Conservation (phyloP, 2,797 vertebrate genomes). For the Micromesistius poutassou region DNA sequence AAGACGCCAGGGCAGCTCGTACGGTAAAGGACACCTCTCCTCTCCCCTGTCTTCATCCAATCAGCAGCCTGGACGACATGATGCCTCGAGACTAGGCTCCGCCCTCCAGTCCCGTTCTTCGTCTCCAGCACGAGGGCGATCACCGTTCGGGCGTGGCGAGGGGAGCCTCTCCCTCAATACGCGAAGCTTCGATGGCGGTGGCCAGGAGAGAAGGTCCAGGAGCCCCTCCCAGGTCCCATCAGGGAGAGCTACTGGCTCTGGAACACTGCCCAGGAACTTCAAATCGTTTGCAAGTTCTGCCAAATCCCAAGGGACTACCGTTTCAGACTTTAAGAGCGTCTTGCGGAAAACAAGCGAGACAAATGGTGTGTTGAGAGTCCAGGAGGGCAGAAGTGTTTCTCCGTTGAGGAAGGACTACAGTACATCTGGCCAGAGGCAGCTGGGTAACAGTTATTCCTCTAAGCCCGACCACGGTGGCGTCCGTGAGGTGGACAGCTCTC, state of each 20-base stretch:
- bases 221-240: constrained; percentile 40
- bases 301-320: constrained; percentile 53
- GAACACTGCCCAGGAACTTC: constrained; percentile 66
- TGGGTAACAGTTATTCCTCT: constrained; percentile 35
- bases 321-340: constrained; percentile 66
- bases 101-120: constrained; percentile 61
- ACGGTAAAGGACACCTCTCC: constrained; percentile 37
- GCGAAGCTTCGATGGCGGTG: constrained; percentile 44
- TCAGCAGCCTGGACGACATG: constrained; percentile 50
- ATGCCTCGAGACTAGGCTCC: constrained; percentile 50
- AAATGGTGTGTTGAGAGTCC: constrained; percentile 28
- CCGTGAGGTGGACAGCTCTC: constrained; percentile 48
- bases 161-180: constrained; percentile 51
- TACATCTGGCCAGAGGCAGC: constrained; percentile 16
- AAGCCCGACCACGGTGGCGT: constrained; percentile 42
- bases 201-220: constrained; percentile 38
- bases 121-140: constrained; percentile 56
- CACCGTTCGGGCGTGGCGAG: constrained; percentile 60
- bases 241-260: constrained; percentile 47
- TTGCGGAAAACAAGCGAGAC: constrained; percentile 54
- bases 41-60: constrained; percentile 42
- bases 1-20: constrained; percentile 46
- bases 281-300: constrained; percentile 54
- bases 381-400: constrained; percentile 50
- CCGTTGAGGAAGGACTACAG: constrained; percentile 52